These are phyloP conservation scores for Julus scandinavius DNA, from an alignment of 2,888 invertebrate genomes.

Conservation along the genomic window DNA sequence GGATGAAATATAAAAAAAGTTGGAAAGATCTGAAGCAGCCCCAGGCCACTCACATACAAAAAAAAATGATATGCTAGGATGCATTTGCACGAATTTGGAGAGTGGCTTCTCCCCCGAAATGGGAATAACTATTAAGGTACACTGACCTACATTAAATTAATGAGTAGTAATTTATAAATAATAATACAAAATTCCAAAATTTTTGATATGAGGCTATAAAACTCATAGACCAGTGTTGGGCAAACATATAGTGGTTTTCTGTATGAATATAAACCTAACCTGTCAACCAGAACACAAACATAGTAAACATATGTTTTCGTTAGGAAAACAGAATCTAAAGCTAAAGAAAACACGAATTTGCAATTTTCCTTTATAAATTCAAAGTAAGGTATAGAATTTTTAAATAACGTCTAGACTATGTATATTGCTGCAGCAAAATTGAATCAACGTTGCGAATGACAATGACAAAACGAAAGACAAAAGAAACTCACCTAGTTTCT, in stretches of 20 bases:
- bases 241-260: too few species aligned
- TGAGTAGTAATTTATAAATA: neutral
- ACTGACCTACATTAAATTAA: slow-evolving; percentile 28
- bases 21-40: slow-evolving; percentile 3
- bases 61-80: slow-evolving; percentile 34
- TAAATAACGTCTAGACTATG: too few species aligned
- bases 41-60: neutral
- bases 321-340: too few species aligned
- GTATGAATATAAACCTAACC: neutral
- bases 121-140: slow-evolving; percentile 1
- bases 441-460: too few species aligned
- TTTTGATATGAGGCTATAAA: neutral
- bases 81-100: slow-evolving; percentile 15
- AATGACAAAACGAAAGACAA: too few species aligned
- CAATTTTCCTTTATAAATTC: too few species aligned
- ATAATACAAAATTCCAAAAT: neutral
- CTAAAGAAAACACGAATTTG: too few species aligned
- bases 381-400: too few species aligned
- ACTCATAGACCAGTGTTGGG: neutral
- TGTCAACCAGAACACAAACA: too few species aligned
- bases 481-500: neutral
- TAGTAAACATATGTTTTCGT: too few species aligned
- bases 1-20: neutral
- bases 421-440: too few species aligned
- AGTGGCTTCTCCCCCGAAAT: neutral